phyloP scores from a whole-genome alignment of 2,797 vertebrate genomes.

The Crossoptilon crossoptilon region DNA sequence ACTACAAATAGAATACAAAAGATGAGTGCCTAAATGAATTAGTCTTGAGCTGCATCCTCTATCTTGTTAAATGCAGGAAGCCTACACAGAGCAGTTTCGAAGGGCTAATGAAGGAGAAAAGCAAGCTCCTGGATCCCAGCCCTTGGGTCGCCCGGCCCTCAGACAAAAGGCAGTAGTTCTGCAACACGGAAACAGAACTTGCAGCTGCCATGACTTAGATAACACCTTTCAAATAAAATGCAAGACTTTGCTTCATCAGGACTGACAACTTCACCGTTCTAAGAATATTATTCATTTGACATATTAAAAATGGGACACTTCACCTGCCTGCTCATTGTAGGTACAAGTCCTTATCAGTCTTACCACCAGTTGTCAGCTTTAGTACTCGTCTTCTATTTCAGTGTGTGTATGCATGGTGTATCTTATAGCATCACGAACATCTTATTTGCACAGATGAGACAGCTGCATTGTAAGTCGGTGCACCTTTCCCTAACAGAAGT shows the following conservation, averaged over 20 bases:
- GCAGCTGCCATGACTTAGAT: neutral
- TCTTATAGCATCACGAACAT: neutral
- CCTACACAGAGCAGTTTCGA: slow-evolving; percentile 45
- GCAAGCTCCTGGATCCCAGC: neutral
- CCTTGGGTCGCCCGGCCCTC: neutral
- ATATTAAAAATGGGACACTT: neutral
- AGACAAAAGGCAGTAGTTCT: neutral
- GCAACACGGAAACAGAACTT: neutral
- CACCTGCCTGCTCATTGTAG: neutral
- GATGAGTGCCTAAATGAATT: slow-evolving; percentile 52
- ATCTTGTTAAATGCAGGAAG: slow-evolving; percentile 54
- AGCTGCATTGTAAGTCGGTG: neutral
- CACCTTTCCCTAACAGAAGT: neutral
- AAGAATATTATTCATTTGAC: neutral
- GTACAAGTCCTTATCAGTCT: neutral
- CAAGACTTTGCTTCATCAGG: neutral
- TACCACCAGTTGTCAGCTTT: neutral
- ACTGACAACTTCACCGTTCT: neutral
- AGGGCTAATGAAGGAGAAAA: slow-evolving; percentile 57
- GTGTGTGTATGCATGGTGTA: neutral
- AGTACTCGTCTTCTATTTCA: neutral
- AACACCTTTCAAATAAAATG: neutral
- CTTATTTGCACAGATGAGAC: neutral
- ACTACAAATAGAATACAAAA: slow-evolving; percentile 60
- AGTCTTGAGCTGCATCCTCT: slow-evolving; percentile 35